phyloP scores from a whole-genome alignment of 2,113 vertebrate species.

The Mirza zaza region DNA sequence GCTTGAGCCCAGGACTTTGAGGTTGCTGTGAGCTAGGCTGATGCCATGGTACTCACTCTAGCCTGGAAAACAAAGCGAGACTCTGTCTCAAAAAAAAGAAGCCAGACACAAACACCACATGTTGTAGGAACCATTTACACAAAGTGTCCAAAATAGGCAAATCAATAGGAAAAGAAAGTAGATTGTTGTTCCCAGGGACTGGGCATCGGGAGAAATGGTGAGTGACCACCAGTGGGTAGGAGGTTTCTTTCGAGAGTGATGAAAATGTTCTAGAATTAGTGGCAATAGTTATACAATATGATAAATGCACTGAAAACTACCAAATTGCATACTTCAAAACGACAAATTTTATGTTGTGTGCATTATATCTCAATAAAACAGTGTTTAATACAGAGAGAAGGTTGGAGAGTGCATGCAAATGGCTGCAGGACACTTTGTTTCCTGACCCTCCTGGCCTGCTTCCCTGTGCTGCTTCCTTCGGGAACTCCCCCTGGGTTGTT shows the following conservation, averaged over 20 bases:
- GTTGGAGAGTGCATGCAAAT: rapidly evolving
- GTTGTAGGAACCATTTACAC: rapidly evolving
- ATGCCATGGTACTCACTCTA: too few species aligned
- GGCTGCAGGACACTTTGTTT: neutral
- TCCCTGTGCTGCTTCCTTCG: neutral
- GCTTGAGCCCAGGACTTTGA: too few species aligned
- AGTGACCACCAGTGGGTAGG: too few species aligned
- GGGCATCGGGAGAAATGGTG: too few species aligned
- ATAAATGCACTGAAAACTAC: neutral
- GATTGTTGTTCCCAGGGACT: rapidly evolving
- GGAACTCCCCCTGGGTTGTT: neutral
- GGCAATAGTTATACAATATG: too few species aligned
- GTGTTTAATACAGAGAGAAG: too few species aligned
- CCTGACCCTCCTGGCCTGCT: too few species aligned
- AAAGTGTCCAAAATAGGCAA: neutral
- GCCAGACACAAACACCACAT: rapidly evolving
- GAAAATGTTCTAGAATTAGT: neutral
- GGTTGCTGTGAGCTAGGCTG: too few species aligned
- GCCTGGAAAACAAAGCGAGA: too few species aligned
- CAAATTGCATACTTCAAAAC: neutral
- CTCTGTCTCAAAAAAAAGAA: neutral
- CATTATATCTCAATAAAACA: neutral
- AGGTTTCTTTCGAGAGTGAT: neutral
- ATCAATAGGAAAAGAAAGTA: neutral
- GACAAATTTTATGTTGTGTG: neutral